Percentiles rank a stretch among this genome's conserved stretches.
phyloP scores from a whole-genome alignment of 2,888 invertebrate genomes.

The Spisula solida region DNA sequence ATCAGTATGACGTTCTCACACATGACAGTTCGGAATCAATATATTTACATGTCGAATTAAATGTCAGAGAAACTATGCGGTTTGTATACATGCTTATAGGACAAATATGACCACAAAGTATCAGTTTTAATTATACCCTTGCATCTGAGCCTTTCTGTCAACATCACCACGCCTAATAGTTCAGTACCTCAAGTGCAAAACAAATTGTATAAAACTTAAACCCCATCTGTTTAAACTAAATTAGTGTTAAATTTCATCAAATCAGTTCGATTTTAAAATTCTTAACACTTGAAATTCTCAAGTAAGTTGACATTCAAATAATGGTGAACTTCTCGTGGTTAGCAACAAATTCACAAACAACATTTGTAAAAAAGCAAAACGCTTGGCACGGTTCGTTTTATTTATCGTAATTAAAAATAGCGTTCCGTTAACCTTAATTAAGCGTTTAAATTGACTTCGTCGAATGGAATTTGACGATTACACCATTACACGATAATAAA shows the following conservation, averaged over 20 bases:
- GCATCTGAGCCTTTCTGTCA: slow-evolving; percentile 26
- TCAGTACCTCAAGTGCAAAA: slow-evolving; percentile 19
- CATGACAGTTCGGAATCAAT: background rate
- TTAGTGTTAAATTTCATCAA: slow-evolving; percentile 31
- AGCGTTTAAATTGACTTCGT: background rate
- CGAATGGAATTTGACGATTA: background rate
- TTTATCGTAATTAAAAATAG: background rate
- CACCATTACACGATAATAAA: too few species aligned
- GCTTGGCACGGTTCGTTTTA: background rate
- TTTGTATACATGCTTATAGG: background rate
- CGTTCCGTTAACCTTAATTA: background rate
- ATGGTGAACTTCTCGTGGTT: background rate
- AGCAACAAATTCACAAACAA: background rate
- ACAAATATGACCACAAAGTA: slow-evolving; percentile 9
- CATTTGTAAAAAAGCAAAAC: background rate
- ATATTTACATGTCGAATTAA: slow-evolving; percentile 26
- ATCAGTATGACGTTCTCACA: background rate
- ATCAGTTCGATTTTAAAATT: background rate
- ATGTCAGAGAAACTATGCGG: background rate
- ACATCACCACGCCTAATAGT: slow-evolving; percentile 28
- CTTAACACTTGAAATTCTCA: slow-evolving; percentile 17
- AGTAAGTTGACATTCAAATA: background rate
- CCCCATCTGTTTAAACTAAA: slow-evolving; percentile 21
- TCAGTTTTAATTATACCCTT: slow-evolving; percentile 27
- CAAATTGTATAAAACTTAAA: slow-evolving; percentile 13